phyloP scores from a whole-genome alignment of 2,113 vertebrate species.

The Rhea americana region DNA sequence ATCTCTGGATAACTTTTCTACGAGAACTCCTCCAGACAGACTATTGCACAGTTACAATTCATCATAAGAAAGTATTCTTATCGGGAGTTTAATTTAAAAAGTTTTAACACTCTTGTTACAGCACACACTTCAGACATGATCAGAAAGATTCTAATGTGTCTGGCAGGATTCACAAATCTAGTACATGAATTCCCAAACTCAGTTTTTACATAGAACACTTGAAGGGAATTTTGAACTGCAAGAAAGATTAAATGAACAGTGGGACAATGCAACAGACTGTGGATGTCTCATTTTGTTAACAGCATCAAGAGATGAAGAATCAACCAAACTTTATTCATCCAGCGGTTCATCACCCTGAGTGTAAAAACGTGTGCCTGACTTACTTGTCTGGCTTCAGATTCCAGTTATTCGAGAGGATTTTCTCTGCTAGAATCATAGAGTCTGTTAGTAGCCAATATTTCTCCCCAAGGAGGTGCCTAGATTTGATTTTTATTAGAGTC shows the following conservation, averaged over 20 bases:
- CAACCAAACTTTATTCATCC: not conserved
- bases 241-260: not conserved
- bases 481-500: slow-evolving; percentile 36
- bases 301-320: not conserved
- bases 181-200: fast-evolving
- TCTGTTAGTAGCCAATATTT: not conserved
- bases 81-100: not conserved
- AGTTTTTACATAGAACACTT: not conserved
- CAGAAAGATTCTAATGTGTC: not conserved
- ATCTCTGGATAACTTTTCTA: not conserved
- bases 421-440: slow-evolving; percentile 31
- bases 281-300: not conserved
- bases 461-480: not conserved
- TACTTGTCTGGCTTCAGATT: slow-evolving; percentile 8
- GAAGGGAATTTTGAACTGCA: not conserved
- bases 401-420: not conserved
- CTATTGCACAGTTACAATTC: not conserved
- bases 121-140: not conserved
- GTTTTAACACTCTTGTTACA: not conserved
- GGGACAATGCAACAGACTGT: not conserved
- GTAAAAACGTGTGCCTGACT: slow-evolving; percentile 27
- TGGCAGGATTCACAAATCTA: not conserved
- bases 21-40: not conserved
- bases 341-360: not conserved
- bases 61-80: not conserved